Evolutionary conservation across 2,797 vertebrate genomes (phyloP).

Genomic region (Centroberyx gerrardi): DNA sequence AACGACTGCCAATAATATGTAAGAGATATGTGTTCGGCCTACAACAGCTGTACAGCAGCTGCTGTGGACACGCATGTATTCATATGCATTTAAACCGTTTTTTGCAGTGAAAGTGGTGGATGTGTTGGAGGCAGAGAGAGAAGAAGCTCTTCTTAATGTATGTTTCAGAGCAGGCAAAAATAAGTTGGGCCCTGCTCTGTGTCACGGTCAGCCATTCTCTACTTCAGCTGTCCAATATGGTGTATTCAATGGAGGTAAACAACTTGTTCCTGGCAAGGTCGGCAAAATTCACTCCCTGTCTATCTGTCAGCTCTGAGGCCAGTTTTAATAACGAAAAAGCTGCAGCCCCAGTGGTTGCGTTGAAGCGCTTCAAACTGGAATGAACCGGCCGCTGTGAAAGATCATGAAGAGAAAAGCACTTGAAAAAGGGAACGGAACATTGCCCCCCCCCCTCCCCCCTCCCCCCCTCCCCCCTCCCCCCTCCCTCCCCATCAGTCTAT

Average conservation of each 20-base stretch:
- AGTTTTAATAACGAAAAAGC: conserved; percentile 39
- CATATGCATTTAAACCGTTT: conserved; percentile 29
- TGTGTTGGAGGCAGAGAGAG: neutral
- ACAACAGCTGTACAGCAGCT: conserved; percentile 38
- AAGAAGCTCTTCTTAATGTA: neutral
- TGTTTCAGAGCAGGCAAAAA: conserved; percentile 9
- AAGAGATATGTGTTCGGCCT: conserved; percentile 28
- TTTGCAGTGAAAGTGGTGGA: conserved; percentile 3
- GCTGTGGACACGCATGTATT: conserved; percentile 39
- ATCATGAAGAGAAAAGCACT: conserved; percentile 41
- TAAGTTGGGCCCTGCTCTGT: conserved; percentile 22
- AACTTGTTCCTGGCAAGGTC: conserved; percentile 60
- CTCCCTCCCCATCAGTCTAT: conserved; percentile 12
- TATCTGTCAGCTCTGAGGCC: neutral
- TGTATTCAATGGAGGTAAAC: conserved; percentile 49
- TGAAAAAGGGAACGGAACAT: conserved; percentile 14
- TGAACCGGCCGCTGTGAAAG: conserved; percentile 47
- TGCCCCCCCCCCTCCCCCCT: neutral
- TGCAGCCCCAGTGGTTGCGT: conserved; percentile 43
- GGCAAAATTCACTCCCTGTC: conserved; percentile 32
- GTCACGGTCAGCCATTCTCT: conserved; percentile 12
- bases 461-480: neutral
- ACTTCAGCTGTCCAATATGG: conserved; percentile 30
- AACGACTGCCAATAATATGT: conserved; percentile 29
- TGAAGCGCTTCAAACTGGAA: conserved; percentile 56